Evolutionary conservation across 2,113 vertebrate species (phyloP), one percentile per base, ranked within the genome.

Genomic region (Ramphastos sulfuratus): DNA sequence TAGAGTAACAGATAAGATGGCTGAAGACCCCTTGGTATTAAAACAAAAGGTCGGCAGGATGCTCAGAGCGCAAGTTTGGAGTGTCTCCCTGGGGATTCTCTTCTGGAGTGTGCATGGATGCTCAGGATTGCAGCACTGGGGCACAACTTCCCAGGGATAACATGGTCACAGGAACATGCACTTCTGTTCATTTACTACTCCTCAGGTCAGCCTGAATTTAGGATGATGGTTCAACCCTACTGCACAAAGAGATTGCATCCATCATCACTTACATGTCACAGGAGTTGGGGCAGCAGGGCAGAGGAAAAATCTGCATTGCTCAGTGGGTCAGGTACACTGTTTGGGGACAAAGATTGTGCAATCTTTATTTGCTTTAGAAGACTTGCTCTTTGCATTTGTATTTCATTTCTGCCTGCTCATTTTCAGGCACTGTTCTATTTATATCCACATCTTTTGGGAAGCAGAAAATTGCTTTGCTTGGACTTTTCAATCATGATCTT

Each of bases 401-500:
- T 90, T 93, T 92, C 17, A 46, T 71, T 94, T 77, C 82, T 85
- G 78, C 65, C 87, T 92, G 94, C 79, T 95, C 72, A 56, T 94
- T 96, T 94, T 95, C 87, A 95, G 78, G 64, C 78, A 31, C 69
- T 24, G 33, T 66, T 92, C 87, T 95, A 92, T 94, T 95, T 93
- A 94, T 94, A 94, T 11, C 39, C 59, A 75, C 81, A 39, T 94
- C 92, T 93, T 96, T 93, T 90, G 80, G 86, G 90, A 93, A 89
- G 70, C 90, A 93, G 88, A 95, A 95, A 95, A 92, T 90, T 92
- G 82, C 90, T 92, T 93, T 96, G 21, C 88, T 94, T 96, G 86
- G 96, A 89, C 83, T 56, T 89, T 94, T 90, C 94, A 92, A 23
- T 96, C 86, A 59, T 77, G 85, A 93, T 85, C 60, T 95, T 89